A percentile compares a stretch with the other conserved stretches of the same genome.
Evolutionary conservation across 2,113 vertebrate genomes (phyloP).

Genomic region (Acrocephalus kingi): DNA sequence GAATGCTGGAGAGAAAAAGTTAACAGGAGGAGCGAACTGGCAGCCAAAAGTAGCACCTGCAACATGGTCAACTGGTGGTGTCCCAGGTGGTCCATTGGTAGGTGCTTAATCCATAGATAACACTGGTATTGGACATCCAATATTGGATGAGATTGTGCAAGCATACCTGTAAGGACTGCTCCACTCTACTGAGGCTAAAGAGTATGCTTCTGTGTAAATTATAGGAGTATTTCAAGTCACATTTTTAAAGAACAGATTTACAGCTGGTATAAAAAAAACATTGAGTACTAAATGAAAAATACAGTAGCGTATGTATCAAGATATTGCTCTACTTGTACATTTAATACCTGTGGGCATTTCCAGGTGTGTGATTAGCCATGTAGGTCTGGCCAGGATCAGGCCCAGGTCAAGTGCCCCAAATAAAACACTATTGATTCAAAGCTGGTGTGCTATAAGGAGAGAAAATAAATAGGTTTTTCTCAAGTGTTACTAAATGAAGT

Average conservation of each 20-base stretch:
- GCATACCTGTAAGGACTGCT: accelerated
- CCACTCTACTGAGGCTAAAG: not conserved
- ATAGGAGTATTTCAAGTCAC: not conserved
- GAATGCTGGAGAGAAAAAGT: slow-evolving; percentile 90
- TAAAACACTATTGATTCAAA: not conserved
- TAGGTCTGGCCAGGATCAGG: not conserved
- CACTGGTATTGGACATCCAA: not conserved
- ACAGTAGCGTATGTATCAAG: accelerated
- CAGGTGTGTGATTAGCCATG: not conserved
- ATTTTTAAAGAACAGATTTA: not conserved
- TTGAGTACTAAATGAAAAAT: not conserved
- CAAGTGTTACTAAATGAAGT: not conserved
- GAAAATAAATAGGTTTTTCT: not conserved
- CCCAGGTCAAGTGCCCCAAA: not conserved
- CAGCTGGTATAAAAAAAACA: not conserved
- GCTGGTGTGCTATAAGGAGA: not conserved
- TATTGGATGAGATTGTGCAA: not conserved
- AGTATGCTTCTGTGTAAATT: not conserved
- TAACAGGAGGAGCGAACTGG: slow-evolving; percentile 98
- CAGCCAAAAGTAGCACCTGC: slow-evolving; percentile 92
- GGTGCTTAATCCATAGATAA: not conserved
- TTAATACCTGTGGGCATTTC: not conserved
- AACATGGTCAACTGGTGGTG: slow-evolving; percentile 85
- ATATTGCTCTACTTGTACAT: not conserved
- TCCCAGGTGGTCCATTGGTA: slow-evolving; percentile 86